Evolutionary conservation across 2,888 invertebrate species (phyloP).

Genomic region (Drosophila meridionalis): DNA sequence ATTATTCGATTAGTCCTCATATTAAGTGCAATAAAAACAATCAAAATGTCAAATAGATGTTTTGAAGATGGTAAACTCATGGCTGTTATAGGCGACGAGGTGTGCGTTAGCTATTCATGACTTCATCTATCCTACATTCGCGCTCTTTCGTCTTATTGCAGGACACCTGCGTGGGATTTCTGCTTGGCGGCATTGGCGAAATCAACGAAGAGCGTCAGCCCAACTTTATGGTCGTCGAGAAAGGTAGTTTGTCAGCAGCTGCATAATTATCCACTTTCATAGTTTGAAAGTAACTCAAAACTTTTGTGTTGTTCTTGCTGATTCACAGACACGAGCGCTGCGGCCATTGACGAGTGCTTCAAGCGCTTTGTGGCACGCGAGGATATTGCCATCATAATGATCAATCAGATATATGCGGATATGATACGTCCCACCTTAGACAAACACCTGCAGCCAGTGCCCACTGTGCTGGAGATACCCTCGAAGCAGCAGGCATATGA

Average conservation of each 20-base stretch:
- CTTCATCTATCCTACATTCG: neutral
- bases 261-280: neutral
- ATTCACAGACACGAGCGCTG: conserved; percentile 43
- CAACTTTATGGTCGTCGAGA: conserved; percentile 68
- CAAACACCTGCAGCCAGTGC: conserved; percentile 51
- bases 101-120: neutral
- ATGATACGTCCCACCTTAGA: conserved; percentile 60
- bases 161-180: conserved; percentile 70
- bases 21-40: neutral
- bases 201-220: conserved; percentile 48
- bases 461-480: conserved; percentile 68
- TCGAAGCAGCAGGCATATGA: conserved; percentile 66
- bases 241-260: conserved; percentile 29
- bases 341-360: conserved; percentile 52
- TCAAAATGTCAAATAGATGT: conserved; percentile 43
- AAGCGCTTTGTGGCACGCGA: conserved; percentile 54
- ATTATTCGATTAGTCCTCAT: neutral
- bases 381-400: conserved; percentile 64
- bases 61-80: conserved; percentile 44
- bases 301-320: neutral
- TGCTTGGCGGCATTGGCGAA: conserved; percentile 70
- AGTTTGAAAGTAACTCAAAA: conserved; percentile 2
- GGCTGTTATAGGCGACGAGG: conserved; percentile 70
- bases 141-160: conserved; percentile 2
- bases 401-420: conserved; percentile 65